Percentiles rank a stretch among this genome's conserved stretches.
Evolutionary conservation across 2,797 vertebrate genomes (phyloP).

Genomic region (Mormyrus hasselquistii): DNA sequence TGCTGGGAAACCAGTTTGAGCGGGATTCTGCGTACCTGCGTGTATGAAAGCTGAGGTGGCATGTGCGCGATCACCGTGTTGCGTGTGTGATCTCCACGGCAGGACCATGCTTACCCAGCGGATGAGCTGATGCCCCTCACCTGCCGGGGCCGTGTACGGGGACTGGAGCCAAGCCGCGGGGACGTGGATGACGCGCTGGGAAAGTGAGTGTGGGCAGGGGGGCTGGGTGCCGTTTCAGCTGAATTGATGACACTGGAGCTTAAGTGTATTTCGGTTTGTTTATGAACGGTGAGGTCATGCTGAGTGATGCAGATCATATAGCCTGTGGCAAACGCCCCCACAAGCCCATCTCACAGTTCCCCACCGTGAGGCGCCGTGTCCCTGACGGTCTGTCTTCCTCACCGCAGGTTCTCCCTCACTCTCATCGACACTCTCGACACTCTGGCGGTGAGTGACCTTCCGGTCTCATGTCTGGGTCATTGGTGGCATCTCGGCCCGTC

Average conservation of each 20-base stretch:
- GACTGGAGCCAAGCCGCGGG: conserved; percentile 90
- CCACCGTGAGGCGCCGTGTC: background rate
- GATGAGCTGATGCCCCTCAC: conserved; percentile 98
- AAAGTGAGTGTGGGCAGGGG: conserved; percentile 67
- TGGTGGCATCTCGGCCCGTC: background rate
- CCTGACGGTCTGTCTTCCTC: conserved; percentile 23
- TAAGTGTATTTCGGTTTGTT: background rate
- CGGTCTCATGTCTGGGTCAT: background rate
- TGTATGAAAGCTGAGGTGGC: background rate
- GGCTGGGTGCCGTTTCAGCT: no score
- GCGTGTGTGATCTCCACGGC: conserved; percentile 27
- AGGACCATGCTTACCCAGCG: conserved; percentile 96
- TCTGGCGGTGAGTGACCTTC: conserved; percentile 76
- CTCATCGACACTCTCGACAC: conserved; percentile 97
- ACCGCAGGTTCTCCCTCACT: conserved; percentile 86
- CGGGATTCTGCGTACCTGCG: background rate
- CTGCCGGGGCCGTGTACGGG: conserved; percentile 89
- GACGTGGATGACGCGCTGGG: conserved; percentile 94
- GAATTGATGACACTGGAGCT: background rate
- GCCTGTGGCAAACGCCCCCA: background rate
- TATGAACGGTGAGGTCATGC: background rate
- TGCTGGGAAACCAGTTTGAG: background rate
- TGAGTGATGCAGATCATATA: background rate
- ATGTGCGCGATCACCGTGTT: background rate
- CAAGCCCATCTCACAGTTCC: background rate